Evolutionary conservation across 1,140 invertebrate species (phyloP).

Genomic region (Caenorhabditis remanei): DNA sequence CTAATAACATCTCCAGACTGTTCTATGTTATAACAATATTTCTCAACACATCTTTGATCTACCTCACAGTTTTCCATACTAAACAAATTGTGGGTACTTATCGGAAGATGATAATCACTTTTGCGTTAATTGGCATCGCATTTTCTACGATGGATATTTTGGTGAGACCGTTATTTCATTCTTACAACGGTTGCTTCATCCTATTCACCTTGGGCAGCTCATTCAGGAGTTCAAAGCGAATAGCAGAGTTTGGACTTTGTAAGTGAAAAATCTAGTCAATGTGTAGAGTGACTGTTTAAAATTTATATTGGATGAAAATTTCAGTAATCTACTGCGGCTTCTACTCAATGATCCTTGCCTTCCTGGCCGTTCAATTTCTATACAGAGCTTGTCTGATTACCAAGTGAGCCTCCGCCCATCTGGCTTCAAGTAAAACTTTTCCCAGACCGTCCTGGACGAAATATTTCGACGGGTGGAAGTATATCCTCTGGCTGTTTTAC

Average conservation of each 20-base stretch:
- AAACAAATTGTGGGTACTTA: background rate
- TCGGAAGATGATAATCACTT: background rate
- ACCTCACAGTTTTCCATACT: background rate
- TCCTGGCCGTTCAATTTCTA: background rate
- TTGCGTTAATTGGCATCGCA: background rate
- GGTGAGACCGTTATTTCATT: background rate
- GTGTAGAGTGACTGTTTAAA: background rate
- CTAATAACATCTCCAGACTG: background rate
- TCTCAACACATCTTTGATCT: background rate
- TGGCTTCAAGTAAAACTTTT: no score
- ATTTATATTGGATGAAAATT: background rate
- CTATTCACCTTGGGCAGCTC: background rate
- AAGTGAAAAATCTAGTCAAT: no score
- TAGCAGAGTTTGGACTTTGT: background rate
- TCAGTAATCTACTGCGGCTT: background rate
- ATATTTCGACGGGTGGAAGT: background rate
- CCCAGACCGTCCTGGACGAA: background rate
- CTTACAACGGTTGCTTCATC: background rate
- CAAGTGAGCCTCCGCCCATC: background rate
- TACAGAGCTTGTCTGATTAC: background rate
- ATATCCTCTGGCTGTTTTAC: background rate
- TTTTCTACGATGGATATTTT: background rate
- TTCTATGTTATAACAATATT: no score
- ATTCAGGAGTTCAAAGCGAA: background rate
- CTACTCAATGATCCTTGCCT: background rate